A percentile compares a stretch with the other conserved stretches of the same genome.
phyloP scores from a whole-genome alignment of 1,140 invertebrate genomes.

The Hesperophylax magnus region DNA sequence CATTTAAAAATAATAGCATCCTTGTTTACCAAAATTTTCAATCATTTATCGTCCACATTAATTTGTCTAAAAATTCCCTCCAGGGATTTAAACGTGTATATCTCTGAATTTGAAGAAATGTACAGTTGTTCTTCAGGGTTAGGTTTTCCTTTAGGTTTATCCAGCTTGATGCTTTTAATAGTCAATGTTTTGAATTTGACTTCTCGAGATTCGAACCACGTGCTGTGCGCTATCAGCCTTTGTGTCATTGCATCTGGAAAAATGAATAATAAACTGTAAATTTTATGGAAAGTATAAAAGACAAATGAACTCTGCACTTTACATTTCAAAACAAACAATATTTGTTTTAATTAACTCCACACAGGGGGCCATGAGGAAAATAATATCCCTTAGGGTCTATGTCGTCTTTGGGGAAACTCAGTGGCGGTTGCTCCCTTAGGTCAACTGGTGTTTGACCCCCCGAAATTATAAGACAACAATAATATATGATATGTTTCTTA shows the following conservation, averaged over 20 bases:
- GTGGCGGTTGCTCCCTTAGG: too few species aligned
- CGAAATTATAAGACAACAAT: too few species aligned
- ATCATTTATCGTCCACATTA: conserved; percentile 9
- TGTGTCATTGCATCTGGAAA: conserved; percentile 54
- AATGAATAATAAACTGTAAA: conserved; percentile 19
- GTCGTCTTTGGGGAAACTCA: too few species aligned
- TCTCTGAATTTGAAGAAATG: conserved; percentile 42
- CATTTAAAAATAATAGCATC: too few species aligned
- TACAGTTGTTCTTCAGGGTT: conserved; percentile 13
- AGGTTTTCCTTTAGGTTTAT: conserved; percentile 32
- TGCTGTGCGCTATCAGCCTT: conserved; percentile 43
- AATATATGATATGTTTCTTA: too few species aligned
- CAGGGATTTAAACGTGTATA: conserved; percentile 45
- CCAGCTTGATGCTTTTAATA: conserved; percentile 38
- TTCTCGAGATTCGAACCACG: conserved; percentile 51
- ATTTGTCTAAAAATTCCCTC: conserved; percentile 51
- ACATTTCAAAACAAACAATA: neutral
- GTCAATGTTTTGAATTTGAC: conserved; percentile 34
- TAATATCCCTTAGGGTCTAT: too few species aligned
- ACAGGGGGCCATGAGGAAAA: too few species aligned
- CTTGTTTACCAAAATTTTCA: neutral
- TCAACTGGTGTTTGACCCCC: too few species aligned
- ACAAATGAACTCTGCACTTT: neutral
- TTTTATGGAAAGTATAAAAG: neutral
- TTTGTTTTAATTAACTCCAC: too few species aligned